Evolutionary conservation across 2,113 vertebrate species (phyloP).

Genomic region (Platichthys stellatus): DNA sequence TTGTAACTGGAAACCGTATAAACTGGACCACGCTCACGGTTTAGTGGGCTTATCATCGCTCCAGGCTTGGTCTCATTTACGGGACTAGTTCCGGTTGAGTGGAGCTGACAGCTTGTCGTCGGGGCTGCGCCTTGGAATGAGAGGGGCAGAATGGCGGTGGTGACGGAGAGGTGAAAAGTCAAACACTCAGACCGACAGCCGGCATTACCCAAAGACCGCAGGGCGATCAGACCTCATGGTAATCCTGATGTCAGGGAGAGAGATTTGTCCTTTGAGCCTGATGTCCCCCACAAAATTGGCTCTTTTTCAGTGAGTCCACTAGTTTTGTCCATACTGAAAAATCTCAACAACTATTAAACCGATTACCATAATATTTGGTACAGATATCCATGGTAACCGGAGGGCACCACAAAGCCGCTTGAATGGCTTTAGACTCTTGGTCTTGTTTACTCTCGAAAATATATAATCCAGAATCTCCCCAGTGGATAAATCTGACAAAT

Average conservation of each 20-base stretch:
- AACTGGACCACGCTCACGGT: conserved; percentile 17
- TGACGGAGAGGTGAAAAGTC: conserved; percentile 34
- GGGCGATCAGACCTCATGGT: not conserved
- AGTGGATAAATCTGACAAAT: not conserved
- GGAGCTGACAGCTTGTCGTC: conserved; percentile 51
- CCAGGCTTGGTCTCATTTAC: conserved; percentile 35
- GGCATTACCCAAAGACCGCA: conserved; percentile 18
- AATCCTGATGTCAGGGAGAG: not conserved
- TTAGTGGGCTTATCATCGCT: conserved; percentile 14
- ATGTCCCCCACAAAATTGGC: not conserved
- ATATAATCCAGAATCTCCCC: not conserved
- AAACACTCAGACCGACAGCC: conserved; percentile 33
- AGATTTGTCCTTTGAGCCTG: not conserved
- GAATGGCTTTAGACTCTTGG: not conserved
- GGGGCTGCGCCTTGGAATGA: conserved; percentile 9
- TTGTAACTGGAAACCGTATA: not conserved
- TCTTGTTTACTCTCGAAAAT: not conserved
- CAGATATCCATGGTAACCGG: not conserved
- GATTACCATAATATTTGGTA: not conserved
- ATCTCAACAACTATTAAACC: not conserved
- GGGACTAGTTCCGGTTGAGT: conserved; percentile 60
- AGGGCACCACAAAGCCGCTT: not conserved
- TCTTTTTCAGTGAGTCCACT: not conserved
- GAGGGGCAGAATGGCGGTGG: conserved; percentile 5
- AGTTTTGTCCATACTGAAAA: not conserved